Base-by-base conservation (phyloP, 2,888 invertebrate species). In the Nomada flava region DNA sequence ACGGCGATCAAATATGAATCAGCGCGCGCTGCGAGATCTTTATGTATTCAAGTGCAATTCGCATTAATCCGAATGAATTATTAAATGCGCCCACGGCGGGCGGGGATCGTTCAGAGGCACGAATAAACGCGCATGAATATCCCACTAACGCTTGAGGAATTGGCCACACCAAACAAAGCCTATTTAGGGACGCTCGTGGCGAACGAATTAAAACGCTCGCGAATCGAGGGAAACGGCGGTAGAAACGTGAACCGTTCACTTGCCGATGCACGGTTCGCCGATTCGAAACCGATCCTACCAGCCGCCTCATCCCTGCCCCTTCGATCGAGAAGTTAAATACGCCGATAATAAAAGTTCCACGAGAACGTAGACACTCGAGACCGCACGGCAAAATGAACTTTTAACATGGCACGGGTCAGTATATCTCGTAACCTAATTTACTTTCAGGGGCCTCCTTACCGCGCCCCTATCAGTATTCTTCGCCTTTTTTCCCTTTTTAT, bases 361-460 rank as follows among this genome's bases (percentile, higher is more conserved):
- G 29, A 47, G 68, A 72, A 60, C 52, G 57, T 15, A 53, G 55
- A 62, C 63, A 42, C 55, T 69, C 64, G 76, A 68, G 44, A 55
- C 50, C 67, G 36, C 36, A 23, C 52, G 20, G 70, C 23, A 70
- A 83, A 83, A 87, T 87, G 77, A 86, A 87, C 75, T 79, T 74
- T n/a, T 20, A 82, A 62, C 26, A n/a, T 63, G 57, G 64, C 63
- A 72, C 59, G 62, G 77, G 77, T 86, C 79, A 76, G 79, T 84
- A 78, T 76, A 87, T 82, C 79, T 69, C 78, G 76, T 23, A 57
- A 60, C 29, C 13, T 44, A 78, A 83, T 76, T 86, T 86, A 75
- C 76, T 65, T 73, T 23, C 57, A 55, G 57, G 50, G 59, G 77
- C 82, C 86, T 89, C 86, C 86, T 84, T 81, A 80, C 79, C 84